phyloP scores from a whole-genome alignment of 2,113 vertebrate genomes.

The Oncorhynchus masou region DNA sequence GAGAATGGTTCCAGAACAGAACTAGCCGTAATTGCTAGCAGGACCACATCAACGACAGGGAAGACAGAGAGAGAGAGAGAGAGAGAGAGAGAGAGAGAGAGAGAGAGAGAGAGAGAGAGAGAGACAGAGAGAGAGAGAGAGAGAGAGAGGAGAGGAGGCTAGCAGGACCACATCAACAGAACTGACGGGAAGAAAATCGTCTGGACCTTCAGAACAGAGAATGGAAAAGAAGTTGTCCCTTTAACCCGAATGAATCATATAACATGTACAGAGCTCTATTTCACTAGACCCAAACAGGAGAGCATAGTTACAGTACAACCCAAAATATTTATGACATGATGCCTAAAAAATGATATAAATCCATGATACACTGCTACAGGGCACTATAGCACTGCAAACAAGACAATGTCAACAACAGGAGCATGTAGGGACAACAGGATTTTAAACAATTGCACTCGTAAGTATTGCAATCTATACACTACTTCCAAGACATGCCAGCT shows the following conservation, averaged over 20 bases:
- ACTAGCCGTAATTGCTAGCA: conserved; percentile 55
- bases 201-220: conserved; percentile 50
- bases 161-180: conserved; percentile 1
- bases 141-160: background rate
- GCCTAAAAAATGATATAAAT: too few relatives aligned
- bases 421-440: too few relatives aligned
- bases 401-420: too few relatives aligned
- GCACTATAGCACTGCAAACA: too few relatives aligned
- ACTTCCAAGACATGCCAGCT: too few relatives aligned
- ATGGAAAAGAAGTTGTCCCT: conserved; percentile 45
- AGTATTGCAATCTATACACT: too few relatives aligned
- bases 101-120: background rate
- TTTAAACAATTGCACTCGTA: too few relatives aligned
- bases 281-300: conserved; percentile 53
- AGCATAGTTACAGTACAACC: conserved; percentile 38
- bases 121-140: too few relatives aligned
- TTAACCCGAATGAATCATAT: conserved; percentile 52
- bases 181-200: background rate
- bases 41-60: conserved; percentile 19
- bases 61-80: background rate
- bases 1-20: conserved; percentile 37
- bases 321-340: background rate
- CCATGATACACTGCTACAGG: too few relatives aligned
- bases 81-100: background rate
- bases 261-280: conserved; percentile 46